Percentiles rank a stretch among this genome's conserved stretches.
Conservation (phyloP, 2,113 vertebrate genomes). For the Prunella himalayana region DNA sequence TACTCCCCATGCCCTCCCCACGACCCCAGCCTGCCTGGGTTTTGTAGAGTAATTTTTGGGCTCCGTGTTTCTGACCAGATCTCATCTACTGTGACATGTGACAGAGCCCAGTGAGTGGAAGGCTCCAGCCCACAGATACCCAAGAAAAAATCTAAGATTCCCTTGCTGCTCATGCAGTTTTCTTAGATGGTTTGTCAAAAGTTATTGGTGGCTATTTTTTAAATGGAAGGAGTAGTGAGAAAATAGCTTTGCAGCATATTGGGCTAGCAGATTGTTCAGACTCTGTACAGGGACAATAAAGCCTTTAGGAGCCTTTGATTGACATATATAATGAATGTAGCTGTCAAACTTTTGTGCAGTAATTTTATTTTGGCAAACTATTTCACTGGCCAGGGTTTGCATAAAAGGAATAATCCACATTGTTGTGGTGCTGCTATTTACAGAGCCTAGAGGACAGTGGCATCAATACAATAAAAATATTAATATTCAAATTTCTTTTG, state of each 20-base stretch:
- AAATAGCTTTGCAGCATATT: constrained; percentile 49
- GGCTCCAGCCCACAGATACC: not conserved
- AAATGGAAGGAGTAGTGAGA: constrained; percentile 25
- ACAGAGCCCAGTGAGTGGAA: not conserved
- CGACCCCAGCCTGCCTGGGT: not conserved
- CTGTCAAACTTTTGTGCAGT: constrained; percentile 39
- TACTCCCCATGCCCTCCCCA: not conserved
- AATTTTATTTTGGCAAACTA: constrained; percentile 18
- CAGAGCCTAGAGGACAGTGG: not conserved
- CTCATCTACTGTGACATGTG: not conserved
- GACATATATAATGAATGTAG: constrained; percentile 33
- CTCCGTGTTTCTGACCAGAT: not conserved
- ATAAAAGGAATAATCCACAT: constrained; percentile 15
- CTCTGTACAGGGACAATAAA: constrained; percentile 32
- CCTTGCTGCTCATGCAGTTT: not conserved
- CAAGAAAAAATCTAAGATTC: not conserved
- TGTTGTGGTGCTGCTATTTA: constrained; percentile 28
- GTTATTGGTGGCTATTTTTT: constrained; percentile 42
- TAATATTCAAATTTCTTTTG: not conserved
- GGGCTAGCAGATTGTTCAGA: constrained; percentile 53
- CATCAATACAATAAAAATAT: not conserved
- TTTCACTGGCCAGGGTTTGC: not conserved
- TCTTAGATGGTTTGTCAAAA: constrained; percentile 17
- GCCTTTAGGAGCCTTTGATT: constrained; percentile 28
- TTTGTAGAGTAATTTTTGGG: not conserved